phyloP scores from a whole-genome alignment of 2,888 invertebrate genomes.

The Augochlorella aurata region DNA sequence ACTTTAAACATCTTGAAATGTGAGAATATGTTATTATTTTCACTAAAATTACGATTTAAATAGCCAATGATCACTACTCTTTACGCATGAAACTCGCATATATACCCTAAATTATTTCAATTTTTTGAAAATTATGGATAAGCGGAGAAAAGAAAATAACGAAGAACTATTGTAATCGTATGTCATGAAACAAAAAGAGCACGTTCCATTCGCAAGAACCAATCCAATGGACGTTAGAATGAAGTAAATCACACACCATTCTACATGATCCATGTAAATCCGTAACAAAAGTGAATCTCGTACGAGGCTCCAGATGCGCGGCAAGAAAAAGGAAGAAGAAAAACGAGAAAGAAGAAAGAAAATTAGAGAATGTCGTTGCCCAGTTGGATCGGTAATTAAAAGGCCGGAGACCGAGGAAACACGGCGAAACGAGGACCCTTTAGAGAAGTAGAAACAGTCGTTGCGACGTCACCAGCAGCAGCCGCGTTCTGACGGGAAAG shows the following conservation, averaged over 20 bases:
- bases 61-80: too few relatives aligned
- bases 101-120: too few relatives aligned
- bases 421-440: slow-evolving; percentile 30
- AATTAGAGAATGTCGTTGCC: slow-evolving; percentile 5
- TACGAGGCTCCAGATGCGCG: neutral
- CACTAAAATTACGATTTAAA: too few relatives aligned
- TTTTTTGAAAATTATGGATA: too few relatives aligned
- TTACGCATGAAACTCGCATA: too few relatives aligned
- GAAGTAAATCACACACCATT: neutral
- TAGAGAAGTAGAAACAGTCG: slow-evolving; percentile 39
- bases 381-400: slow-evolving; percentile 40
- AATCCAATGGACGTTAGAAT: neutral
- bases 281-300: neutral
- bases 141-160: too few relatives aligned
- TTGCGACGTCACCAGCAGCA: slow-evolving; percentile 49
- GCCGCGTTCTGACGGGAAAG: slow-evolving; percentile 51
- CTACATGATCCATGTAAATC: neutral
- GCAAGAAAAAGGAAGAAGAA: neutral
- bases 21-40: too few relatives aligned
- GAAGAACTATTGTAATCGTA: too few relatives aligned
- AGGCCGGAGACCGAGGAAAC: slow-evolving; percentile 2
- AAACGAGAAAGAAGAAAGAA: neutral
- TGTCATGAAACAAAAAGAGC: too few relatives aligned
- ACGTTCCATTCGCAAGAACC: neutral
- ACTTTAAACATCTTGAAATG: too few relatives aligned